Evolutionary conservation across 2,113 vertebrate genomes (phyloP).

Genomic region (Climacteris rufus): DNA sequence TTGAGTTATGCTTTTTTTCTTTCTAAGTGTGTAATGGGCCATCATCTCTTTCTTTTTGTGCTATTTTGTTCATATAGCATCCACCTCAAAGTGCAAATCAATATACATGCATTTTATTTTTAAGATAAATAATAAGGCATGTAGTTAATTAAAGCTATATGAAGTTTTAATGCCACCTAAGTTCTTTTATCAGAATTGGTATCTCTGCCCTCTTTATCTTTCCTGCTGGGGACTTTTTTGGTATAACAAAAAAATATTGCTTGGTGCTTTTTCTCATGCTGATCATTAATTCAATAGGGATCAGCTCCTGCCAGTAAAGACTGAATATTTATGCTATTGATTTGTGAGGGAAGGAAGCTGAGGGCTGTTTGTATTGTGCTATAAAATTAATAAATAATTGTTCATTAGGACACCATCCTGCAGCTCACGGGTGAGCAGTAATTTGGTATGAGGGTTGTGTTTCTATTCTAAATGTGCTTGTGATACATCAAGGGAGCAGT

Average conservation of each 20-base stretch:
- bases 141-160: not conserved
- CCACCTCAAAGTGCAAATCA: not conserved
- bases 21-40: not conserved
- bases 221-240: not conserved
- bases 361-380: conserved; percentile 7
- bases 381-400: conserved; percentile 56
- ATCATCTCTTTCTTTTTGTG: not conserved
- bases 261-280: not conserved
- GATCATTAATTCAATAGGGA: conserved; percentile 2
- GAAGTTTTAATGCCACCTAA: not conserved
- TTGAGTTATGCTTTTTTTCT: not conserved
- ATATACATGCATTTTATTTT: not conserved
- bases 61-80: not conserved
- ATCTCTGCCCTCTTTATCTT: not conserved
- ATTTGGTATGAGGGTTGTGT: not conserved
- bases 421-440: not conserved
- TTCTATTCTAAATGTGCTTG: not conserved
- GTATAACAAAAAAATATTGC: not conserved
- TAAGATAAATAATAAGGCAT: not conserved
- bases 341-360: conserved; percentile 31
- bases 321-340: conserved; percentile 36
- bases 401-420: conserved; percentile 12
- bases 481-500: not conserved
- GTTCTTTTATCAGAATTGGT: not conserved
- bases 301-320: conserved; percentile 29